Conservation (phyloP, 30 jellyfish, hydroid and myxozoan genomes). For the Sanderia malayensis region DNA sequence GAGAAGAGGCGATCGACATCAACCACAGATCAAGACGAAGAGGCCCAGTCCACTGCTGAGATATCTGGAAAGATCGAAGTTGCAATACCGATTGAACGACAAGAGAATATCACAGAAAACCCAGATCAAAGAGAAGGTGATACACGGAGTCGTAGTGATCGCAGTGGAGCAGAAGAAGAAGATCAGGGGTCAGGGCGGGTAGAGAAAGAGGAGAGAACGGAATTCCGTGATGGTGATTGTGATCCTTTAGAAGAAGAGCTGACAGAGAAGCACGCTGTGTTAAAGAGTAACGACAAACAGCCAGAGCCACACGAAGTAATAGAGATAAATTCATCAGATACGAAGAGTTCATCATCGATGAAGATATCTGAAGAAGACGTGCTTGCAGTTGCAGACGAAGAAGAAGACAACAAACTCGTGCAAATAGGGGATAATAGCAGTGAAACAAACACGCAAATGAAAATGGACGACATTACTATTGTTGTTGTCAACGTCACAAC, state of each 20-base stretch:
- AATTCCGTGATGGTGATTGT: background rate
- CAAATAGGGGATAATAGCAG: too few species aligned
- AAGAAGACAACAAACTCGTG: constrained; percentile 12
- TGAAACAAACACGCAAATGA: too few species aligned
- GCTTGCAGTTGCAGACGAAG: background rate
- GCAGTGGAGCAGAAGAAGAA: background rate
- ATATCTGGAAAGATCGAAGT: too few species aligned
- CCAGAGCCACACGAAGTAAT: background rate
- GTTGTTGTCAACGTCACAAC: constrained; percentile 63
- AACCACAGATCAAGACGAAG: too few species aligned
- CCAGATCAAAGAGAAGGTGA: background rate
- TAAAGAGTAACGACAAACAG: too few species aligned
- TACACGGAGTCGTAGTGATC: too few species aligned
- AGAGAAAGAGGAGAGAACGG: background rate
- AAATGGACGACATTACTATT: constrained; percentile 33
- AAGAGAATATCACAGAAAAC: too few species aligned
- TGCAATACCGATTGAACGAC: too few species aligned
- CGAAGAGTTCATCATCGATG: background rate
- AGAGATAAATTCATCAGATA: background rate
- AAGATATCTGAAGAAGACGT: background rate
- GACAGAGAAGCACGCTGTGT: background rate
- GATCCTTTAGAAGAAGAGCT: background rate
- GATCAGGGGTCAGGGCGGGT: too few species aligned
- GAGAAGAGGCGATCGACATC: too few species aligned
- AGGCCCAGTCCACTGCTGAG: too few species aligned